A percentile compares a stretch with the other conserved stretches of the same genome.
Conservation (phyloP, 2,888 invertebrate genomes). For the Sympetrum striolatum region DNA sequence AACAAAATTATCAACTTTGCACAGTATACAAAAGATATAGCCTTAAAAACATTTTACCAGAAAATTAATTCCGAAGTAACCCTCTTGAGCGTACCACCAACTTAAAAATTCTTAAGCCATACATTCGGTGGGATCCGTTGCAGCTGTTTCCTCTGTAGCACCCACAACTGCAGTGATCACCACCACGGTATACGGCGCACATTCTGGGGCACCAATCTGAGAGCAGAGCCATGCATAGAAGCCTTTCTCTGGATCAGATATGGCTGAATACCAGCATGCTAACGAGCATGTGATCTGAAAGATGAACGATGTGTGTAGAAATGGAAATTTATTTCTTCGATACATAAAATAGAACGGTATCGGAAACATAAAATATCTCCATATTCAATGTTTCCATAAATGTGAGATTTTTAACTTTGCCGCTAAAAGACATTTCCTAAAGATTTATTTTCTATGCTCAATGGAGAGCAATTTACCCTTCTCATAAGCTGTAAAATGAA, state of each 20-base stretch:
- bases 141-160: background rate
- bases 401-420: too few species aligned
- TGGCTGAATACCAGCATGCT: background rate
- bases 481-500: too few species aligned
- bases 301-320: background rate
- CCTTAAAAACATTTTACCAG: background rate
- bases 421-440: too few species aligned
- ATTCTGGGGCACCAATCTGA: background rate
- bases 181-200: conserved; percentile 19
- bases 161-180: conserved; percentile 28
- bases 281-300: conserved; percentile 16
- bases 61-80: background rate
- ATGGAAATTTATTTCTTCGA: background rate
- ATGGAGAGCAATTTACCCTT: too few species aligned
- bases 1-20: too few species aligned
- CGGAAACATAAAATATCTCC: too few species aligned
- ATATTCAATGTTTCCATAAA: too few species aligned
- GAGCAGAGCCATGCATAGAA: conserved; percentile 35
- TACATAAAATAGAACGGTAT: too few species aligned
- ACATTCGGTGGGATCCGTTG: background rate
- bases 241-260: conserved; percentile 22
- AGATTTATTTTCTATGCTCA: too few species aligned
- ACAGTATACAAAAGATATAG: too few species aligned
- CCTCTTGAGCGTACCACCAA: background rate
- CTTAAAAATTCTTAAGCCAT: background rate